Evolutionary conservation across 2,113 vertebrate genomes (phyloP), one percentile per base, ranked within the genome.

Genomic region (Mus spicilegus): DNA sequence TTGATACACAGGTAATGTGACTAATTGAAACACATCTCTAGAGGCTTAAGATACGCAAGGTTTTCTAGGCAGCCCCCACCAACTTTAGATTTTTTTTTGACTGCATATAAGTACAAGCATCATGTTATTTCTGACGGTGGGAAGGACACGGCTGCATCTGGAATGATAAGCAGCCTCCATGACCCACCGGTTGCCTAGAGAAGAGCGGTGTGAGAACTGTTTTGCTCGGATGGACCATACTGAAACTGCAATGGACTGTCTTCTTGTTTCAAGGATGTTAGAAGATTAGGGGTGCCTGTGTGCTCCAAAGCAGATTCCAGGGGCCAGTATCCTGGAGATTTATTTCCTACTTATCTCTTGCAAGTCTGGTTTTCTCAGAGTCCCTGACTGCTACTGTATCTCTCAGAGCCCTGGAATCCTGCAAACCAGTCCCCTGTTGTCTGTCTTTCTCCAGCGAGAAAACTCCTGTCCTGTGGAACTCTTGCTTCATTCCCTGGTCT

Each of bases 391-490:
- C 65, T 26, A 42, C 51, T 11, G 12, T 63, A 17, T 63, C 61
- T 84, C 56, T 67, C 82, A 73, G 81, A 28, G 8, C 72, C 89
- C 42, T 92, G 69, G 63, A 93, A 80, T 94, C 73, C 54, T 93
- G 4, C n/a, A 69, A 3, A 87, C 13, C 42, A 89, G 10, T 39
- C 6, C 73, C 58, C 36, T 26, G 65, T 56, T 93, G 22, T 80
- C 73, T 91, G 67, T 87, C 89, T 69, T 87, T 78, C 69, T 96
- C 39, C 12, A 54, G 80, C 5, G 24, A 49, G 91, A 51, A 10
- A 94, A 81, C 72, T 4, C 33, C 49, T 72, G 61, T 81, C 76
- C 20, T 80, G n/a, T 46, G 76, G 76, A 73, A 78, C 80, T 22
- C 54, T 56, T 46, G 73, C 82, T 73, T 19, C 10, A n/a, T 1